Percentiles rank a stretch among this genome's conserved stretches.
Conservation (phyloP, 2,113 vertebrate species). For the Gallinago paraguaiae region DNA sequence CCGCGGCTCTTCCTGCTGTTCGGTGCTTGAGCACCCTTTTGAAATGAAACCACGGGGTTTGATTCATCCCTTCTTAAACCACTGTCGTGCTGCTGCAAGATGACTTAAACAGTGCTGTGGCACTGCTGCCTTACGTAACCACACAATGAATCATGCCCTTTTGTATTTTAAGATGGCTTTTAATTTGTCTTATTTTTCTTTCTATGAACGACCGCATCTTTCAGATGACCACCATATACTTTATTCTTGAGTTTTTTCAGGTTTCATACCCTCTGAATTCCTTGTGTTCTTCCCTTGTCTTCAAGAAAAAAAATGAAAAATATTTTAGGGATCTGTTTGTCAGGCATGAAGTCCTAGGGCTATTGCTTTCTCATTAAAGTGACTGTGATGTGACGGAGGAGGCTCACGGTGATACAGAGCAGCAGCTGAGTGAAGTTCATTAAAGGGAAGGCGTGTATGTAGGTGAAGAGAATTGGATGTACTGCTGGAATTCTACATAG, state of each 20-base stretch:
- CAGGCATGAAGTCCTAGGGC: neutral
- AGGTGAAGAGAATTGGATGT: neutral
- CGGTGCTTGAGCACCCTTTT: neutral
- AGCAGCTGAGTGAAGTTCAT: neutral
- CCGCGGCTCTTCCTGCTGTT: neutral
- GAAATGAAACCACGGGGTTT: neutral
- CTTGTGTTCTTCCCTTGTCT: neutral
- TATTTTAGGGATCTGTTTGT: neutral
- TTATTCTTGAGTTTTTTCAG: neutral
- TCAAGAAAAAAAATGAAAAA: neutral
- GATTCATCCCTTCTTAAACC: neutral
- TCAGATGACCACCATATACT: neutral
- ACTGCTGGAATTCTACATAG: neutral
- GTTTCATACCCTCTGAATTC: neutral
- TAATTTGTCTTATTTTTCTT: neutral
- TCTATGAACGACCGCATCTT: accelerated
- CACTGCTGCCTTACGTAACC: neutral
- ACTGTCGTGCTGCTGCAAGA: neutral
- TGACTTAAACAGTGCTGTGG: neutral
- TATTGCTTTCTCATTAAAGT: neutral
- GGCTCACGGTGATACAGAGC: neutral
- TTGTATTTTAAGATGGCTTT: neutral
- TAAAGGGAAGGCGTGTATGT: neutral
- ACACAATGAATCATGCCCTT: neutral
- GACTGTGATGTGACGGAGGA: neutral